Conservation (phyloP, 2,113 vertebrate genomes). For the Gadus macrocephalus region DNA sequence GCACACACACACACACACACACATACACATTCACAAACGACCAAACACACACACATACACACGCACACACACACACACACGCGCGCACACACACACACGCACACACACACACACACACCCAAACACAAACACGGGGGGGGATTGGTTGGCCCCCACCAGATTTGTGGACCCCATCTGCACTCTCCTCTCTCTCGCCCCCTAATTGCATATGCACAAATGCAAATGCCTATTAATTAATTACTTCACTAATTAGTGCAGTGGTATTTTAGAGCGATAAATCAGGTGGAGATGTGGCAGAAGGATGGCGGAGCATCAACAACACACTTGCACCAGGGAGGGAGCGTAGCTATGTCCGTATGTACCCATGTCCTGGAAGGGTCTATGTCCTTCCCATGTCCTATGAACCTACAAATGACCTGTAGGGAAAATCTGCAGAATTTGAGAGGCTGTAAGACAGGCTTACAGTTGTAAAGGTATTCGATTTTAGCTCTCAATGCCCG, state of each 20-base stretch:
- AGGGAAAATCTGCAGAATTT: too few species aligned
- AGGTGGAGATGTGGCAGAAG: conserved; percentile 88
- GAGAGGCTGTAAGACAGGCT: too few species aligned
- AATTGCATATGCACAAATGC: conserved; percentile 99
- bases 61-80: conserved; percentile 13
- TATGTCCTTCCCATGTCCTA: too few species aligned
- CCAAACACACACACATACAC: too few species aligned
- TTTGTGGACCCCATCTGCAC: conserved; percentile 87
- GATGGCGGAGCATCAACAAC: conserved; percentile 70
- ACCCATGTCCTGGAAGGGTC: too few species aligned
- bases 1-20: conserved; percentile 14
- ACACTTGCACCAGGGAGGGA: conserved; percentile 45
- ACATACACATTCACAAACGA: too few species aligned
- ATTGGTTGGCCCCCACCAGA: conserved; percentile 21
- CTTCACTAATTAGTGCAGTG: conserved; percentile 99
- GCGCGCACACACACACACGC: conserved; percentile 25
- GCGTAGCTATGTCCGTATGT: too few species aligned
- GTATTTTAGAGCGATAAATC: conserved; percentile 99
- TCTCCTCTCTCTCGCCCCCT: conserved; percentile 91
- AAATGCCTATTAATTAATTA: conserved; percentile 99
- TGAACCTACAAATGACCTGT: too few species aligned
- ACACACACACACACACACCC: conserved; percentile 29
- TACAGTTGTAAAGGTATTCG: too few species aligned
- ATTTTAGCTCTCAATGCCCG: too few species aligned
- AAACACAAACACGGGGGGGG: neutral